phyloP scores from a whole-genome alignment of 2,888 invertebrate species.

The Mythimna impura region DNA sequence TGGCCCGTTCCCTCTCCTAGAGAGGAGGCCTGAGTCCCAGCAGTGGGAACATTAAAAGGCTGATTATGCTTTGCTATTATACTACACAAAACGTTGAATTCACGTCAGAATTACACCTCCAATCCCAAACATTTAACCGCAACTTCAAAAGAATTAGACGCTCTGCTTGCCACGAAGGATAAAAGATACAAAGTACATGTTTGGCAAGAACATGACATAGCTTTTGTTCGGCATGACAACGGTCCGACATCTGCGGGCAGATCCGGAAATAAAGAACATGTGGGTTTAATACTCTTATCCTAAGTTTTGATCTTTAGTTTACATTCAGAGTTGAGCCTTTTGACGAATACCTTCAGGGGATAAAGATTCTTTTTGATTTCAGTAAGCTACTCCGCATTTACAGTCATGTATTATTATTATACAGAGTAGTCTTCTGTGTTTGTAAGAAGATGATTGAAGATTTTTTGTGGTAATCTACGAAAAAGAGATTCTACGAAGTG shows the following conservation, averaged over 20 bases:
- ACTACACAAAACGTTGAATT: not conserved
- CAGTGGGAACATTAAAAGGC: too few species aligned
- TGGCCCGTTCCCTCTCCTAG: too few species aligned
- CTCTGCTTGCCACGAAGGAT: conserved; percentile 46
- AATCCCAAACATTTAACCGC: not conserved
- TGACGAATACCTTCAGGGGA: conserved; percentile 28
- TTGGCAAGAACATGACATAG: conserved; percentile 62
- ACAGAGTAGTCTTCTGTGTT: conserved; percentile 5
- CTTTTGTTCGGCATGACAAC: conserved; percentile 62
- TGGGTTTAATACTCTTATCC: conserved; percentile 59
- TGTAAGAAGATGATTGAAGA: not conserved
- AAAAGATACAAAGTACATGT: conserved; percentile 63
- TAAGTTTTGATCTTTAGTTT: conserved; percentile 59
- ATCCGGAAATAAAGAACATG: conserved; percentile 62
- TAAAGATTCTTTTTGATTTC: conserved; percentile 43
- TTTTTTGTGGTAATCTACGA: not conserved
- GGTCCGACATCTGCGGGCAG: conserved; percentile 62
- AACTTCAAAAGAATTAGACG: conserved; percentile 49
- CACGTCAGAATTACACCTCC: not conserved
- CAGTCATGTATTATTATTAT: conserved; percentile 7
- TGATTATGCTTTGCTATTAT: too few species aligned
- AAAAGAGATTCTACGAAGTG: not conserved
- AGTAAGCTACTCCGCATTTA: conserved; percentile 24
- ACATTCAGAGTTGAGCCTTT: conserved; percentile 46
- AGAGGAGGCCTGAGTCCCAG: too few species aligned